phyloP scores from a whole-genome alignment of 2,113 vertebrate genomes.

The Cebidichthys violaceus region DNA sequence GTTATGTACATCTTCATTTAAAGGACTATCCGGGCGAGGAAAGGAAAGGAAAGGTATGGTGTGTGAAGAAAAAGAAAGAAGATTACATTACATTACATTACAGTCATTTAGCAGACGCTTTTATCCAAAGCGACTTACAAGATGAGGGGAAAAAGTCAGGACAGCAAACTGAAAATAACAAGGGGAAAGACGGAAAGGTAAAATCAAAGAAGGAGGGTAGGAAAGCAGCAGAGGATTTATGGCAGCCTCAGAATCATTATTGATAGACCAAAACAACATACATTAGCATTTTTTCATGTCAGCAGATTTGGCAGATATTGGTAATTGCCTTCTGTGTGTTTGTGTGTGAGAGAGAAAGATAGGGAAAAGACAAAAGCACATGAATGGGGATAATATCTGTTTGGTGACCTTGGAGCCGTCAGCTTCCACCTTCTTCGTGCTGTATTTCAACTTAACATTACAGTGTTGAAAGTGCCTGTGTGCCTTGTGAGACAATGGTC shows the following conservation, averaged over 20 bases:
- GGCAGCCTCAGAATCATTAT: conserved; percentile 27
- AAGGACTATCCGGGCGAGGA: not conserved
- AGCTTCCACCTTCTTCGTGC: not conserved
- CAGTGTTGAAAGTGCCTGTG: not conserved
- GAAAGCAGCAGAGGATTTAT: not conserved
- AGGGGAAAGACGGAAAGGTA: not conserved
- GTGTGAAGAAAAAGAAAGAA: no score
- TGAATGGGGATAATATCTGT: conserved; percentile 2
- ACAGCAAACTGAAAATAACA: not conserved
- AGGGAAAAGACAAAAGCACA: not conserved
- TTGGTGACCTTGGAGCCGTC: conserved; percentile 20
- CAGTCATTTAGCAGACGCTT: no score
- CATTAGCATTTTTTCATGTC: conserved; percentile 54
- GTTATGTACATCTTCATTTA: not conserved
- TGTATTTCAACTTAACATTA: not conserved
- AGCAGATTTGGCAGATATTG: conserved; percentile 63
- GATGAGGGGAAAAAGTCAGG: not conserved
- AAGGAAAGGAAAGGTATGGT: no score
- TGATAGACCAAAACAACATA: conserved; percentile 43
- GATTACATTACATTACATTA: no score
- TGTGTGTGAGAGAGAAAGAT: not conserved
- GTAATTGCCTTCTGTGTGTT: conserved; percentile 47
- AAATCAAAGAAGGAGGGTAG: not conserved
- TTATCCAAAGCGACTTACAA: no score
- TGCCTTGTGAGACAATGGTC: not conserved